Evolutionary conservation across 2,113 vertebrate genomes (phyloP), one percentile per base, ranked within the genome.

Genomic region (Semicossyphus pulcher): DNA sequence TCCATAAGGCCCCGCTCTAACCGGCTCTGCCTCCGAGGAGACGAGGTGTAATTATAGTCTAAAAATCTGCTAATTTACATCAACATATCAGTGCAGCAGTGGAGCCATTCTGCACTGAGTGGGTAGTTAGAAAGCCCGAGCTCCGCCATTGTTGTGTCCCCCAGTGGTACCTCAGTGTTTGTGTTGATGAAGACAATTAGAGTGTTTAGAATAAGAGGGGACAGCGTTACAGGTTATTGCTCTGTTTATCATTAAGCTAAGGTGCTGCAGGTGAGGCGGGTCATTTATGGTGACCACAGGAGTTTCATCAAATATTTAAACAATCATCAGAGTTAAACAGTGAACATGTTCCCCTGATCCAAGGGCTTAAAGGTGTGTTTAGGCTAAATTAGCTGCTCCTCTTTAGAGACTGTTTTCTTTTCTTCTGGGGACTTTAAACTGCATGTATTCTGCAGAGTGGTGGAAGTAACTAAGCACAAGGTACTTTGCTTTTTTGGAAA

Each of bases 41-140:
- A 64, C 2, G 1, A 75, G 34, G 49, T 81, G 77, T 87, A 85
- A 88, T 88, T 86, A 83, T 66, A 61, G 74, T 81, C 57, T 53
- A 48, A 73, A 86, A 86, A 71, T 75, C 58, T 71, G 60, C 49
- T 73, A 37, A 84, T 86, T 87, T 84, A 61, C 57, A 86, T 75
- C 72, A 81, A 71, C 82, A 66, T 59, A 72, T 66, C 44, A 63
- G 48, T 42, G 34, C 20, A 56, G 51, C 52, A 14, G 16, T 36
- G 31, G 54, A 81, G 86, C 45, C 47, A 41, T 67, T 76, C 36
- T 44, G 16, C 25, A 28, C 4, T 48, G 54, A 69, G 69, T 48
- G 52, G 65, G 51, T 77, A 16, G 53, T 78, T 78, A 72, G 70
- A 65, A 63, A 64, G 59, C 25, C 21, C 20, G 48, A 41, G 58